These are phyloP conservation scores for Psittacula derbiana DNA, from an alignment of 2,797 vertebrate species.

Conservation along the genomic window DNA sequence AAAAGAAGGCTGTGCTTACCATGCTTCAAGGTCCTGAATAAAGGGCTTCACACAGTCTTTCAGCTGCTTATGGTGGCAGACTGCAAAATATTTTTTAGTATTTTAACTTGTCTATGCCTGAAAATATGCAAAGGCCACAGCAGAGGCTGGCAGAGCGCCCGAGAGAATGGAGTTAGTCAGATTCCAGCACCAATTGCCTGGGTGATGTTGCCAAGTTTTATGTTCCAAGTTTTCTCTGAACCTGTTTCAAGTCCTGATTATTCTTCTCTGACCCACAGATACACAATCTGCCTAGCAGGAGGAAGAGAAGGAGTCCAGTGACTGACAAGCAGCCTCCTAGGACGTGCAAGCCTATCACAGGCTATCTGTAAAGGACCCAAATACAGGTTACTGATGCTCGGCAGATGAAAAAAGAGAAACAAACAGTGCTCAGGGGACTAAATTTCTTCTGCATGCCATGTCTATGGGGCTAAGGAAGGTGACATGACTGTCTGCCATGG, in stretches of 20 bases:
- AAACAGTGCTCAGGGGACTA: background rate
- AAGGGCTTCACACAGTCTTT: background rate
- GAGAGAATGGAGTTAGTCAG: conserved; percentile 35
- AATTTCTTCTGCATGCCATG: background rate
- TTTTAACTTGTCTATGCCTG: conserved; percentile 49
- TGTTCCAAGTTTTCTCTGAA: conserved; percentile 57
- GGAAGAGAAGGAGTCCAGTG: background rate
- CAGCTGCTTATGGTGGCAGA: background rate
- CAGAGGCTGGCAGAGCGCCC: conserved; percentile 12
- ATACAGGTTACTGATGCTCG: background rate
- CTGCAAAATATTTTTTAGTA: conserved; percentile 57
- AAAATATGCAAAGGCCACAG: conserved; percentile 60
- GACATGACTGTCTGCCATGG: background rate
- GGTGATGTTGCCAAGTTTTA: conserved; percentile 38
- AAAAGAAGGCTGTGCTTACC: background rate
- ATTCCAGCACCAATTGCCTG: conserved; percentile 50
- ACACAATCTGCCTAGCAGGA: background rate
- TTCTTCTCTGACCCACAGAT: conserved; percentile 53
- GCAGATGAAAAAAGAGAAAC: background rate
- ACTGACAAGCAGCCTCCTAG: background rate
- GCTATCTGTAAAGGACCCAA: background rate
- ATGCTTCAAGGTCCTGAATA: background rate
- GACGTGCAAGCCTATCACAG: background rate
- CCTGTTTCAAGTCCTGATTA: conserved; percentile 33
- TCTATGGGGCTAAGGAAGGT: background rate